phyloP scores from a whole-genome alignment of 2,888 invertebrate genomes.

The Thelaira solivaga region DNA sequence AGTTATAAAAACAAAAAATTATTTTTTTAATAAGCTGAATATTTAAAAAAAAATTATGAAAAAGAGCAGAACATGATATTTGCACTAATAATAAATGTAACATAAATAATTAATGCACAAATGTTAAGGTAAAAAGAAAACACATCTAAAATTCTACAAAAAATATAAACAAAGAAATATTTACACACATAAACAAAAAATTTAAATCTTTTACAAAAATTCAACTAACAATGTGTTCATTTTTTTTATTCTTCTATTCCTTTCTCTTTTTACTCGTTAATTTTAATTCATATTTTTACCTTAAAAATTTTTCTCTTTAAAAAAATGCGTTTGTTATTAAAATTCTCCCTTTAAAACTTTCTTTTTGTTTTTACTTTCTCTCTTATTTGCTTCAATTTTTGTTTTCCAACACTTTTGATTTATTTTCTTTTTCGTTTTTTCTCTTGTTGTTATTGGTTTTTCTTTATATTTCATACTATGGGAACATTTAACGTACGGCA shows the following conservation, averaged over 20 bases:
- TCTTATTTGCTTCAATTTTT: constrained; percentile 43
- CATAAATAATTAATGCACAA: constrained; percentile 38
- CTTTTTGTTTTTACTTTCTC: background rate
- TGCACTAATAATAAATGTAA: constrained; percentile 26
- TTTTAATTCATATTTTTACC: constrained; percentile 25
- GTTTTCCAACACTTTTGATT: constrained; percentile 60
- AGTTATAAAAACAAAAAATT: background rate
- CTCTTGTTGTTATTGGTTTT: constrained; percentile 74
- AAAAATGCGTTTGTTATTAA: background rate
- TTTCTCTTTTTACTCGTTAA: constrained; percentile 8
- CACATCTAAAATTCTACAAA: constrained; percentile 54
- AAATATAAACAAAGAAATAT: constrained; percentile 51
- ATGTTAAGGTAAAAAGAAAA: constrained; percentile 25
- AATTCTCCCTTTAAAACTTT: constrained; percentile 18
- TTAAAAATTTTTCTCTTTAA: constrained; percentile 1
- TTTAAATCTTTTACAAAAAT: background rate
- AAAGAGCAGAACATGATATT: constrained; percentile 57
- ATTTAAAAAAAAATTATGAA: background rate
- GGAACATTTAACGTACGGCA: constrained; percentile 78
- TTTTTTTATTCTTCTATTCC: constrained; percentile 12
- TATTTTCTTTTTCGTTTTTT: constrained; percentile 64
- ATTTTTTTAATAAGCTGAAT: too few species aligned
- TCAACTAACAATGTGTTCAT: constrained; percentile 48
- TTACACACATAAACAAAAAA: constrained; percentile 27
- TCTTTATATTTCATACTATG: constrained; percentile 74